Evolutionary conservation across 2,888 invertebrate genomes (phyloP).

Genomic region (Anoplius nigerrimus): DNA sequence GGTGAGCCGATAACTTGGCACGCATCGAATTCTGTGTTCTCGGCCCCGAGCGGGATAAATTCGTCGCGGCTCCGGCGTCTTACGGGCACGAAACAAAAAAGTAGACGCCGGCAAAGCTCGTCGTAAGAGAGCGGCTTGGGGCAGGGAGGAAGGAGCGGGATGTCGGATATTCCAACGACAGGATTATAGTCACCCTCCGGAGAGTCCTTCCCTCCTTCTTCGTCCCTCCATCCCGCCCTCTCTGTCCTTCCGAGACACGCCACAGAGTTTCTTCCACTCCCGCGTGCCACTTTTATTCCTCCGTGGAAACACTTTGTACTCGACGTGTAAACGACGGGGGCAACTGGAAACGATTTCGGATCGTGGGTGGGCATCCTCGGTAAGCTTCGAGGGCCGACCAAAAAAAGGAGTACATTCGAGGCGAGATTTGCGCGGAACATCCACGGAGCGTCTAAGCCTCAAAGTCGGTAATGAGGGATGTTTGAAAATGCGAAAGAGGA

Average conservation of each 20-base stretch:
- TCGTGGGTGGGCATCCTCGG: constrained; percentile 25
- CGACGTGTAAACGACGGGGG: constrained; percentile 52
- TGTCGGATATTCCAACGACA: constrained; percentile 52
- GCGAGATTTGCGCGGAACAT: neutral
- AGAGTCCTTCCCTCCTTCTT: constrained; percentile 32
- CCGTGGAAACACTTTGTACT: constrained; percentile 60
- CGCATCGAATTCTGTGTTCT: too few species aligned
- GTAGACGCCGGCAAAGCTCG: constrained; percentile 24
- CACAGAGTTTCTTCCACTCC: constrained; percentile 1
- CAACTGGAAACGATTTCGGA: neutral
- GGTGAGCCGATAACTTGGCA: too few species aligned
- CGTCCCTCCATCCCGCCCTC: neutral
- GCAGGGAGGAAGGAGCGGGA: constrained; percentile 21
- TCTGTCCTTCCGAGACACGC: neutral
- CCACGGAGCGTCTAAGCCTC: neutral
- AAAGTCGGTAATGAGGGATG: too few species aligned
- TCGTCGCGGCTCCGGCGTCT: too few species aligned
- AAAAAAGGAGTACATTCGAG: neutral
- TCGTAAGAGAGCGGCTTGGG: too few species aligned
- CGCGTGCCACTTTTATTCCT: constrained; percentile 36
- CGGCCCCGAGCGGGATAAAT: neutral
- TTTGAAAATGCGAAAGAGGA: too few species aligned
- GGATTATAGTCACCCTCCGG: constrained; percentile 50
- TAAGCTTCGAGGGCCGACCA: neutral
- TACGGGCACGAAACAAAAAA: constrained; percentile 33